Conservation (phyloP, 2,113 vertebrate genomes). For the Motacilla alba region DNA sequence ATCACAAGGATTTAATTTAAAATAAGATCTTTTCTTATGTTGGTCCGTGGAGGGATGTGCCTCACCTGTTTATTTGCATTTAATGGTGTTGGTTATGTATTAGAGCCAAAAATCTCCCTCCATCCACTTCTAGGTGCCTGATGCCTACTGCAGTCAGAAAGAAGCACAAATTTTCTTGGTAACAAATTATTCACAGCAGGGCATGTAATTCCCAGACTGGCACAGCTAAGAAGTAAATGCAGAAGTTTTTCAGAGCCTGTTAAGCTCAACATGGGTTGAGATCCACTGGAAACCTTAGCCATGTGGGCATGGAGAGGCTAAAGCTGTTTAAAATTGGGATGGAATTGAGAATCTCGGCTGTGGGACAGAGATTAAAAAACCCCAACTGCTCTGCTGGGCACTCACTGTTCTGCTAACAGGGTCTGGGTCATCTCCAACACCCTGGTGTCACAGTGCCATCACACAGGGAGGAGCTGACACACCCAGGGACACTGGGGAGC, state of each 20-base stretch:
- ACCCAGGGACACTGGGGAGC: accelerated
- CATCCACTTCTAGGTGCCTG: background rate
- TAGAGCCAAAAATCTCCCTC: background rate
- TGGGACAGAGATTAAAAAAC: background rate
- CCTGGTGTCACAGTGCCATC: accelerated
- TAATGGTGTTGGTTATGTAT: background rate
- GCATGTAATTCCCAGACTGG: background rate
- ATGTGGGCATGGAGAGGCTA: background rate
- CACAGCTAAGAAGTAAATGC: background rate
- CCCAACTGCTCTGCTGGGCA: background rate
- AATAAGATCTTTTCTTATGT: background rate
- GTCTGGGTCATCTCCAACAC: background rate
- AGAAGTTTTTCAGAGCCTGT: background rate
- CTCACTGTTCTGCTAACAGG: background rate
- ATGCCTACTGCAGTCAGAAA: background rate
- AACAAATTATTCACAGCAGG: background rate
- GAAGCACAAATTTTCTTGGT: background rate
- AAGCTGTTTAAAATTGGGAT: background rate
- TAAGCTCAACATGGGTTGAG: background rate
- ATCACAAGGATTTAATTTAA: background rate
- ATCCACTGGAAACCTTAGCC: background rate
- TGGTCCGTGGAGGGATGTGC: background rate
- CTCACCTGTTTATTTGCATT: background rate
- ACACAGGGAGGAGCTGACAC: background rate
- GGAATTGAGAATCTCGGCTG: accelerated